Evolutionary conservation across 2,113 vertebrate species (phyloP), one percentile per base, ranked within the genome.

Genomic region (Cariama cristata): DNA sequence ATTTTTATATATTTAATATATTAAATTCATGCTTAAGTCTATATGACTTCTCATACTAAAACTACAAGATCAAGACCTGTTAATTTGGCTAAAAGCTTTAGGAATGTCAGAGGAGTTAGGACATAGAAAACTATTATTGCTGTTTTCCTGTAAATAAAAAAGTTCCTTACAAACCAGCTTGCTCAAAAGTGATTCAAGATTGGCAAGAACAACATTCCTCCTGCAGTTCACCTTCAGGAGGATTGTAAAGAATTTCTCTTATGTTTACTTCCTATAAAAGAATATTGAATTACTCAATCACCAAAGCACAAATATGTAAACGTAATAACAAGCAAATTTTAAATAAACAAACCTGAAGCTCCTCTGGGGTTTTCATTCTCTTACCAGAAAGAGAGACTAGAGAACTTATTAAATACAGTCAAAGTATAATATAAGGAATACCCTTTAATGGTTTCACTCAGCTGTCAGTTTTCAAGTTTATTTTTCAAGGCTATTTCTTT

Each of bases 201-300:
- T 71, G 44, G 33, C 55, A 82, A 79, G 83, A 68, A 72, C 23
- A 88, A 75, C 91, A 95, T 94, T 96, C 91, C 73, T 89, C 22
- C 80, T 86, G 44, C 60, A 94, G 56, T 27, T 96, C 76, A 89
- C 95, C 80, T 96, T 92, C 88, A 91, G 33, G 60, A 95, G 91
- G 97, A 96, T 93, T 94, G 73, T 81, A 44, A 96, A 93, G 90
- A 97, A 97, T 97, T 93, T 97, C 84, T 86, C 40, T 20, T 82
- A 16, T 95, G 81, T 86, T 95, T 96, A 68, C 92, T 90, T 93
- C 67, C 2, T 91, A 30, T 77, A 59, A 94, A 93, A 95, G 62
- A 86, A 89, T 79, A 95, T 91, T 96, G 93, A 88, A 95, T 82
- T 85, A 76, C 53, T 93, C 40, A 50, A 94, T 94, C 87, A 72